phyloP scores from a whole-genome alignment of 2,888 invertebrate species.

The Polyommatus iphigenia region DNA sequence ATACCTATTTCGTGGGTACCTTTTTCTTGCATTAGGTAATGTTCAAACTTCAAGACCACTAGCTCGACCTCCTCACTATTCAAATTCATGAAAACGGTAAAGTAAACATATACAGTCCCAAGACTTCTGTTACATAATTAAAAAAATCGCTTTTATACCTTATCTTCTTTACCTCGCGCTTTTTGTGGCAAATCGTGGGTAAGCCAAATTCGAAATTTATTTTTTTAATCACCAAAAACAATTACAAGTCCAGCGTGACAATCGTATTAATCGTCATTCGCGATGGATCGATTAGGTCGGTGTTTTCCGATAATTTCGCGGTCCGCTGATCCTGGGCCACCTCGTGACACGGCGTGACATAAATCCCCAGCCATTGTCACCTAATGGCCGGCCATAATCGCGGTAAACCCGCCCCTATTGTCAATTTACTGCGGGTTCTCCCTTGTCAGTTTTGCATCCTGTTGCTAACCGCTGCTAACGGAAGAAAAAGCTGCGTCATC shows the following conservation, averaged over 20 bases:
- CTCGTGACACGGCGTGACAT: not conserved
- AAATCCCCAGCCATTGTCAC: not conserved
- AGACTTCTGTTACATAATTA: too few species aligned
- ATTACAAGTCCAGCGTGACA: not conserved
- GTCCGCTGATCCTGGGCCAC: not conserved
- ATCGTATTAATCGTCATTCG: not conserved
- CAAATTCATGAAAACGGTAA: too few species aligned
- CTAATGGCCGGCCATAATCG: not conserved
- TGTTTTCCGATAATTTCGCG: slow-evolving; percentile 10
- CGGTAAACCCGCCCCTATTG: not conserved
- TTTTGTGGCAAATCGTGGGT: too few species aligned
- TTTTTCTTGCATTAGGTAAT: too few species aligned
- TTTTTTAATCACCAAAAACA: not conserved
- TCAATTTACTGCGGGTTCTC: not conserved
- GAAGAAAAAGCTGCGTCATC: not conserved
- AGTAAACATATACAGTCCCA: too few species aligned
- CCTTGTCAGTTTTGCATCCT: not conserved
- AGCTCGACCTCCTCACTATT: too few species aligned
- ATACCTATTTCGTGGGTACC: too few species aligned
- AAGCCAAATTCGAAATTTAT: not conserved
- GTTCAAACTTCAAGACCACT: too few species aligned
- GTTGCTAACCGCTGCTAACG: too few species aligned
- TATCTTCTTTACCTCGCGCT: too few species aligned
- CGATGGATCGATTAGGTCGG: not conserved
- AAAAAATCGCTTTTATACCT: too few species aligned